phyloP scores from a whole-genome alignment of 2,113 vertebrate species.

The Brachyistius frenatus region DNA sequence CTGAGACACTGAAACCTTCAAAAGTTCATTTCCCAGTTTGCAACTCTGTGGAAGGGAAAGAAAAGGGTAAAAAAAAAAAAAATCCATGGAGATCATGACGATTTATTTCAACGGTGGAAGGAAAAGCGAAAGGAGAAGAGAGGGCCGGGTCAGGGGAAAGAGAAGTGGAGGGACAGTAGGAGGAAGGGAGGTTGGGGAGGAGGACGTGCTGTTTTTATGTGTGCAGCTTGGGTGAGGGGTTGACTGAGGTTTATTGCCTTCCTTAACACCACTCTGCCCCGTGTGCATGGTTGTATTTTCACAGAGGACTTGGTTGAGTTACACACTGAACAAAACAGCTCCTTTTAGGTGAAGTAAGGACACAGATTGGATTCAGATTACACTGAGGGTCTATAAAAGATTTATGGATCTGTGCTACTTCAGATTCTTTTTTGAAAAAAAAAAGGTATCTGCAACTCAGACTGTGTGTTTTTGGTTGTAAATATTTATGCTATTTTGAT shows the following conservation, averaged over 20 bases:
- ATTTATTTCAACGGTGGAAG: background rate
- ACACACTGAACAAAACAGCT: slow-evolving; percentile 6
- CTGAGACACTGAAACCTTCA: background rate
- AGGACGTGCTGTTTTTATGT: slow-evolving; percentile 42
- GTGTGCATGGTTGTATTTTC: slow-evolving; percentile 28
- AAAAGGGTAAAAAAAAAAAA: background rate
- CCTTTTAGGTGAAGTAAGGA: slow-evolving; percentile 19
- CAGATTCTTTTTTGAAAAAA: no score
- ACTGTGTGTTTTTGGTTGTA: no score
- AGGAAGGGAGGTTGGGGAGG: slow-evolving; percentile 25
- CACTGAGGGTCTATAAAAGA: slow-evolving; percentile 2
- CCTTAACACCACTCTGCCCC: slow-evolving; percentile 43
- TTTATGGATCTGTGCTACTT: background rate
- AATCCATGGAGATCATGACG: background rate
- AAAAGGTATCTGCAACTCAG: no score
- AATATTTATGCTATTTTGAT: no score
- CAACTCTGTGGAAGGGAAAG: background rate
- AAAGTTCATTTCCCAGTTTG: background rate
- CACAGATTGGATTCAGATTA: slow-evolving; percentile 10
- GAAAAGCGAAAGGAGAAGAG: slow-evolving; percentile 5
- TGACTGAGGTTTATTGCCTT: slow-evolving; percentile 65
- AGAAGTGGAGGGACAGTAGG: slow-evolving; percentile 9
- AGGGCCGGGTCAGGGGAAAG: background rate
- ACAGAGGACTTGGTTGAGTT: slow-evolving; percentile 23
- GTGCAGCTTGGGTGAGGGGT: slow-evolving; percentile 45